A percentile compares a stretch with the other conserved stretches of the same genome.
These are phyloP conservation scores for Andrena cerasifolii DNA, from an alignment of 1,140 invertebrate species.

Conservation along the genomic window DNA sequence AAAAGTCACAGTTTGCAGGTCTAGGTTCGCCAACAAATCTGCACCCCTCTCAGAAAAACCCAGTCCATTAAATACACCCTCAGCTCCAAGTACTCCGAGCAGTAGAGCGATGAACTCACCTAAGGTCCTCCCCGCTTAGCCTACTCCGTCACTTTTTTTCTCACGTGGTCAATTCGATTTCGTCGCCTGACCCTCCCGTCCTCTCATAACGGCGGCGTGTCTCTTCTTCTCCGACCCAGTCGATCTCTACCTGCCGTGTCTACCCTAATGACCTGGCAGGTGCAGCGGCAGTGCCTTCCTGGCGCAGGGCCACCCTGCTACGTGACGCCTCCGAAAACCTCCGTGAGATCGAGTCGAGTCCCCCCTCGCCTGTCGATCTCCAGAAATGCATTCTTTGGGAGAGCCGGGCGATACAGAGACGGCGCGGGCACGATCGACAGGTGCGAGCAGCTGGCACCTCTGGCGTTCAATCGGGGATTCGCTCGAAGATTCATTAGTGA, in stretches of 20 bases:
- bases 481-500: slow-evolving; percentile 1
- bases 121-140: neutral
- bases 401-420: slow-evolving; percentile 14
- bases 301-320: slow-evolving; percentile 66
- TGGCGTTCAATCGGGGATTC: neutral
- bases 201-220: slow-evolving; percentile 32
- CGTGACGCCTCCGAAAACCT: slow-evolving; percentile 62
- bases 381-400: slow-evolving; percentile 24
- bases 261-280: slow-evolving; percentile 81
- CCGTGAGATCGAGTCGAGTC: slow-evolving; percentile 38
- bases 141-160: neutral
- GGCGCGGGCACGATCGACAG: slow-evolving; percentile 14
- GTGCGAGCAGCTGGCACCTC: neutral
- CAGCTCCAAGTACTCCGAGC: too few relatives aligned
- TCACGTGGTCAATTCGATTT: slow-evolving; percentile 18
- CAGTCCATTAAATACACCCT: too few relatives aligned
- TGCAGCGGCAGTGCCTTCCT: slow-evolving; percentile 70
- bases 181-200: neutral
- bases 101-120: too few relatives aligned
- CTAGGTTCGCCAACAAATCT: too few relatives aligned
- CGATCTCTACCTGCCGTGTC: slow-evolving; percentile 72
- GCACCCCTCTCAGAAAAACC: too few relatives aligned
- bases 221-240: slow-evolving; percentile 38
- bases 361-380: slow-evolving; percentile 33
- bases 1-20: too few relatives aligned